A percentile compares a stretch with the other conserved stretches of the same genome.
phyloP scores from a whole-genome alignment of 2,113 vertebrate genomes.

The Pristiophorus japonicus region DNA sequence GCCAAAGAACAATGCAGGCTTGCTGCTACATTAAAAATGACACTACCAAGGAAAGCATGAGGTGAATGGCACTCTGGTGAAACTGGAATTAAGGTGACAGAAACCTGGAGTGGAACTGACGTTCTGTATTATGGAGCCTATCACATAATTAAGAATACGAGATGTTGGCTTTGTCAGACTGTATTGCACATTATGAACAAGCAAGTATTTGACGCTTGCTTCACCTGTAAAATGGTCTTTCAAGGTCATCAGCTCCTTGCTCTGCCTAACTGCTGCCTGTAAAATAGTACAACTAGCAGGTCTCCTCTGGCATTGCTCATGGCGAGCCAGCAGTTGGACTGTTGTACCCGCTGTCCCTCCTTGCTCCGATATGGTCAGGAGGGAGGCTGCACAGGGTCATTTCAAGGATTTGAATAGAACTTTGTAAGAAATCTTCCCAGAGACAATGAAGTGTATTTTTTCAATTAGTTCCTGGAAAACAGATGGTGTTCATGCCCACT shows the following conservation, averaged over 20 bases:
- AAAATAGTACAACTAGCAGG: background rate
- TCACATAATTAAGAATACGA: conserved; percentile 70
- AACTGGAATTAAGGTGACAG: conserved; percentile 69
- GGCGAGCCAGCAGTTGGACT: background rate
- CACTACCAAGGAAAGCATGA: conserved; percentile 77
- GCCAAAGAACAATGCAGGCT: conserved; percentile 70
- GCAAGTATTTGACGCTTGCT: conserved; percentile 67
- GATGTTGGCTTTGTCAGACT: conserved; percentile 69
- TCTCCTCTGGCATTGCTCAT: background rate
- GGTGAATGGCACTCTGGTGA: conserved; percentile 64
- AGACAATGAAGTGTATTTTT: background rate
- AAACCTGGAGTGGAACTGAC: conserved; percentile 67
- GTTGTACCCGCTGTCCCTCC: background rate
- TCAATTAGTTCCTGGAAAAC: background rate
- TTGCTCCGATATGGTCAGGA: background rate
- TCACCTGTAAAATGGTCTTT: conserved; percentile 63
- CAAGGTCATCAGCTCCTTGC: conserved; percentile 66
- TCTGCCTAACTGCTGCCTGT: conserved; percentile 55
- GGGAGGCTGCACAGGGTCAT: background rate
- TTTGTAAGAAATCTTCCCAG: background rate
- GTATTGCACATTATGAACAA: conserved; percentile 71
- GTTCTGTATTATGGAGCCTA: conserved; percentile 57
- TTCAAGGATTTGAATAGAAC: background rate
- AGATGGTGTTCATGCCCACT: background rate
- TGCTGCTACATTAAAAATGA: conserved; percentile 76